A percentile compares a stretch with the other conserved stretches of the same genome.
Evolutionary conservation across 2,113 vertebrate species (phyloP).

Genomic region (Pelmatolapia mariae): DNA sequence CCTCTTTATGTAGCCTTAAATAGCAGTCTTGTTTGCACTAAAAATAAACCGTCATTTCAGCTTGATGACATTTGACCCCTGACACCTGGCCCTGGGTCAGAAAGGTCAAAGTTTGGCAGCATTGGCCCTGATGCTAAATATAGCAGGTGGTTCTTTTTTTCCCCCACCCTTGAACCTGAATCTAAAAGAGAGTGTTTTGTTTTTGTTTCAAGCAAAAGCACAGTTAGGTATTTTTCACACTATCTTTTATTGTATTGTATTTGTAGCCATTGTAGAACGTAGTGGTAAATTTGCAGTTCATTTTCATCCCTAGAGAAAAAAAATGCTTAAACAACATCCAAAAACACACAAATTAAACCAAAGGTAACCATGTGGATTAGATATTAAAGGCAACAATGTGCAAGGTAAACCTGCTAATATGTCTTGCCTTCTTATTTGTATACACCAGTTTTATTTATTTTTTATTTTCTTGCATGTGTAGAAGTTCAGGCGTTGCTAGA

Average conservation of each 20-base stretch:
- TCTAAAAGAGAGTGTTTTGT: background rate
- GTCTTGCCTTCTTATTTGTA: background rate
- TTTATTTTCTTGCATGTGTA: too few species aligned
- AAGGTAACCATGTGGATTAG: background rate
- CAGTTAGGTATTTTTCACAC: background rate
- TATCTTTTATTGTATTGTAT: background rate
- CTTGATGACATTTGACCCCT: slow-evolving; percentile 46
- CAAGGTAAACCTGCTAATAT: background rate
- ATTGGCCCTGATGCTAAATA: slow-evolving; percentile 51
- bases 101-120: slow-evolving; percentile 33
- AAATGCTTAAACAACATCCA: background rate
- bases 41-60: slow-evolving; percentile 68
- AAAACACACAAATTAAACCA: background rate
- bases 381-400: background rate
- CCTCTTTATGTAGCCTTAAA: slow-evolving; percentile 63
- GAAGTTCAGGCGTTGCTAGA: too few species aligned
- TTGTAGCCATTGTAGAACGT: too few species aligned
- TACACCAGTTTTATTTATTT: background rate
- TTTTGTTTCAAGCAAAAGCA: background rate
- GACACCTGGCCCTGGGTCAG: slow-evolving; percentile 37
- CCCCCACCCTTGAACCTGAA: slow-evolving; percentile 46
- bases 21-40: slow-evolving; percentile 62
- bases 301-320: background rate
- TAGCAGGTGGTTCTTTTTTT: background rate
- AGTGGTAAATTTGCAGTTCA: background rate